Conservation (phyloP, 2,888 invertebrate genomes). For the Shargacucullia verbasci region DNA sequence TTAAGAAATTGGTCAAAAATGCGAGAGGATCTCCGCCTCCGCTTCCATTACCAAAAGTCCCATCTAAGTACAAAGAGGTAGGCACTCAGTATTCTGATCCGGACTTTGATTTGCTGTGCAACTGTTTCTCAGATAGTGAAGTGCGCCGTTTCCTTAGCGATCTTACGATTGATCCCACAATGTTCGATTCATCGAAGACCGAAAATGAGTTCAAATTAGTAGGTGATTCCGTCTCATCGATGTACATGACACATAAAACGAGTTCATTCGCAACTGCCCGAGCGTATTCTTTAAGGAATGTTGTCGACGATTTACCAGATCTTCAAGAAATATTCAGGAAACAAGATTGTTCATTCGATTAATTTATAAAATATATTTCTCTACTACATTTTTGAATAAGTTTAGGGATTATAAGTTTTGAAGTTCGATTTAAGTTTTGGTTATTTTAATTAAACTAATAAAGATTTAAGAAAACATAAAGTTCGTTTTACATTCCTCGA, state of each 20-base stretch:
- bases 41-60: conserved; percentile 33
- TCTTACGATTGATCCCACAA: conserved; percentile 41
- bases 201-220: background rate
- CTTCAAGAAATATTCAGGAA: conserved; percentile 74
- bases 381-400: background rate
- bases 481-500: conserved; percentile 2
- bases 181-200: conserved; percentile 23
- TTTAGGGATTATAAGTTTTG: conserved; percentile 14
- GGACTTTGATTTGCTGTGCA: conserved; percentile 72
- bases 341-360: conserved; percentile 59
- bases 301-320: conserved; percentile 66
- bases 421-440: conserved; percentile 4
- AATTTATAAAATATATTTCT: background rate
- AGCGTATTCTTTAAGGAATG: conserved; percentile 66
- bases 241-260: conserved; percentile 7
- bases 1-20: conserved; percentile 71
- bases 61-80: conserved; percentile 66
- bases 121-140: conserved; percentile 74
- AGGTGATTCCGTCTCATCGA: background rate
- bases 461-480: conserved; percentile 10
- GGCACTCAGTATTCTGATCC: conserved; percentile 72
- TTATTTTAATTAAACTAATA: conserved; percentile 19
- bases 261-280: conserved; percentile 68
- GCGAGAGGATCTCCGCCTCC: conserved; percentile 45
- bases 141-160: conserved; percentile 60